These are phyloP conservation scores for Petroica traversi DNA, from an alignment of 2,113 vertebrate species.

Conservation along the genomic window DNA sequence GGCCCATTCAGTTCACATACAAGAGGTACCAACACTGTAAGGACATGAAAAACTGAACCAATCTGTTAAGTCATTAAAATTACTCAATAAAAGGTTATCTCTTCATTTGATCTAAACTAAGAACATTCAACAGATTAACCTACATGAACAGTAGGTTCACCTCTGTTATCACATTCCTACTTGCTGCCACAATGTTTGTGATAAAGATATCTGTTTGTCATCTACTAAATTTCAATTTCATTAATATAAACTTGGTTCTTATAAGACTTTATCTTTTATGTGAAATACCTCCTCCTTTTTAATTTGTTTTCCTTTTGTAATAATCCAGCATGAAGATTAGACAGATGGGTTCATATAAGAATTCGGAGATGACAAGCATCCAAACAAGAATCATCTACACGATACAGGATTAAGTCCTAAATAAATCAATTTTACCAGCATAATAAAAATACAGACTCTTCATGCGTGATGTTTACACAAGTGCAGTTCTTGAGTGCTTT, in stretches of 20 bases:
- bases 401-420: neutral
- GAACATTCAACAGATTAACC: neutral
- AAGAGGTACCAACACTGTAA: neutral
- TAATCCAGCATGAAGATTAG: neutral
- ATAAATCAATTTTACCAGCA: neutral
- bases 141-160: neutral
- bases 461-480: neutral
- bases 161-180: neutral
- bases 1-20: neutral
- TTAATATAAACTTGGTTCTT: neutral
- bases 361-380: neutral
- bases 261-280: neutral
- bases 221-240: neutral
- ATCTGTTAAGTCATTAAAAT: neutral
- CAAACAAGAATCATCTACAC: neutral
- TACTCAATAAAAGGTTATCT: neutral
- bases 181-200: neutral
- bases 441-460: neutral
- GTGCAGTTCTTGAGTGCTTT: neutral
- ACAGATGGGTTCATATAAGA: neutral
- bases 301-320: neutral
- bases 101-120: neutral
- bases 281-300: neutral
- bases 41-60: rapidly evolving
- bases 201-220: neutral